Evolutionary conservation across 2,797 vertebrate species (phyloP).

Genomic region (Enteromius radiatus): DNA sequence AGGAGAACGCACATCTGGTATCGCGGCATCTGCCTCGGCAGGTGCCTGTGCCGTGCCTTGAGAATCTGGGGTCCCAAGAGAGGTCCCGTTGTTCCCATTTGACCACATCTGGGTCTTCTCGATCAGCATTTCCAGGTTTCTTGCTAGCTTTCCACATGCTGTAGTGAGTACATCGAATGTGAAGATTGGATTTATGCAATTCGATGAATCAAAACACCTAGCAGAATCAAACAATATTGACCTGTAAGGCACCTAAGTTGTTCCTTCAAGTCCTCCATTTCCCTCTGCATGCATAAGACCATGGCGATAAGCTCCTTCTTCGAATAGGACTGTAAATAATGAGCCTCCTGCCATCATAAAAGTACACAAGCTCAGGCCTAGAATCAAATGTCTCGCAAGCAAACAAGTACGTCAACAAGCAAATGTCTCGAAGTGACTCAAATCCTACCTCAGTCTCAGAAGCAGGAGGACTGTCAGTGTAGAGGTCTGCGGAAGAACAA

Average conservation of each 20-base stretch:
- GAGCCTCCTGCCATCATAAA: conserved; percentile 56
- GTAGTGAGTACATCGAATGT: background rate
- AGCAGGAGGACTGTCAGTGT: conserved; percentile 58
- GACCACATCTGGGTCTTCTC: conserved; percentile 64
- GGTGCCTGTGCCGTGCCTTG: conserved; percentile 33
- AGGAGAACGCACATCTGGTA: conserved; percentile 47
- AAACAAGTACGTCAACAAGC: conserved; percentile 8
- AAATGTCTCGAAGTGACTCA: conserved; percentile 32
- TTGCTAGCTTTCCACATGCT: conserved; percentile 71
- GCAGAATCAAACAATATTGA: conserved; percentile 28
- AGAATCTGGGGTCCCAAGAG: conserved; percentile 35
- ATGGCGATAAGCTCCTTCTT: conserved; percentile 69
- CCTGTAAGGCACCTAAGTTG: conserved; percentile 72
- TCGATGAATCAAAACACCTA: background rate
- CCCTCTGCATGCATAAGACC: conserved; percentile 70
- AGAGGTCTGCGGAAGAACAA: conserved; percentile 59
- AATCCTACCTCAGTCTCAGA: conserved; percentile 63
- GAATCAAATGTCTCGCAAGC: background rate
- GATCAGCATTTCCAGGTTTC: conserved; percentile 67
- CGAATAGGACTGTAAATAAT: conserved; percentile 66
- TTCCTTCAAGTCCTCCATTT: conserved; percentile 70
- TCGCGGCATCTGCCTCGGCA: conserved; percentile 45
- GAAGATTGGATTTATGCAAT: background rate
- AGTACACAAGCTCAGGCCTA: conserved; percentile 21
- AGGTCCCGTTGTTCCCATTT: conserved; percentile 53